Evolutionary conservation across 2,113 vertebrate species (phyloP).

Genomic region (Hypomesus transpacificus): DNA sequence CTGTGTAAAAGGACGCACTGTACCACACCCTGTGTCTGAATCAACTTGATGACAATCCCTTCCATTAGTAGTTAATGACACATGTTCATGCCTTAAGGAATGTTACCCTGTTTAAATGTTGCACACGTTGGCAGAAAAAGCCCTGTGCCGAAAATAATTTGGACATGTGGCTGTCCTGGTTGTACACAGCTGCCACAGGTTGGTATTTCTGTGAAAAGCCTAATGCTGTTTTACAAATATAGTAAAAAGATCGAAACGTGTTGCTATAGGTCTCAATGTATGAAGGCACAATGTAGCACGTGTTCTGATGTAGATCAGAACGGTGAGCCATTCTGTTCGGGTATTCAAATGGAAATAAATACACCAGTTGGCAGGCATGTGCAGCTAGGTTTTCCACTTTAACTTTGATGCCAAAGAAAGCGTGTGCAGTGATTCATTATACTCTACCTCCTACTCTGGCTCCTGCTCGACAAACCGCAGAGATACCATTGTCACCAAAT

Average conservation of each 20-base stretch:
- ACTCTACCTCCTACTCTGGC: neutral
- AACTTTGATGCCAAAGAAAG: neutral
- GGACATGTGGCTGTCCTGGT: neutral
- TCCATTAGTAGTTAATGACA: neutral
- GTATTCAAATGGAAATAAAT: neutral
- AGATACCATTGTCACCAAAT: neutral
- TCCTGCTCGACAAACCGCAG: neutral
- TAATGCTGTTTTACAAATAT: too few species aligned
- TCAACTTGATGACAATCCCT: neutral
- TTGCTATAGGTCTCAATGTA: too few species aligned
- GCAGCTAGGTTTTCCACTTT: neutral
- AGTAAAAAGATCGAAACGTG: neutral
- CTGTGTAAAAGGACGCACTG: too few species aligned
- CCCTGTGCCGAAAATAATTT: neutral
- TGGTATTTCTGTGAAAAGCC: neutral
- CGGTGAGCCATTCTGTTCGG: too few species aligned
- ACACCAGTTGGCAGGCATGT: neutral
- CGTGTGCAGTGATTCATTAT: neutral
- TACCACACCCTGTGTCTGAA: neutral
- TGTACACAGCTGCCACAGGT: neutral
- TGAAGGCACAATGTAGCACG: too few species aligned
- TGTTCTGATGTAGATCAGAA: too few species aligned
- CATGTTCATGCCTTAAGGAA: neutral
- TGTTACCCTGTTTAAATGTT: neutral
- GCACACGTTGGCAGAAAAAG: neutral